A percentile compares a stretch with the other conserved stretches of the same genome.
phyloP scores from a whole-genome alignment of 2,797 vertebrate species.

The Uromys caudimaculatus region DNA sequence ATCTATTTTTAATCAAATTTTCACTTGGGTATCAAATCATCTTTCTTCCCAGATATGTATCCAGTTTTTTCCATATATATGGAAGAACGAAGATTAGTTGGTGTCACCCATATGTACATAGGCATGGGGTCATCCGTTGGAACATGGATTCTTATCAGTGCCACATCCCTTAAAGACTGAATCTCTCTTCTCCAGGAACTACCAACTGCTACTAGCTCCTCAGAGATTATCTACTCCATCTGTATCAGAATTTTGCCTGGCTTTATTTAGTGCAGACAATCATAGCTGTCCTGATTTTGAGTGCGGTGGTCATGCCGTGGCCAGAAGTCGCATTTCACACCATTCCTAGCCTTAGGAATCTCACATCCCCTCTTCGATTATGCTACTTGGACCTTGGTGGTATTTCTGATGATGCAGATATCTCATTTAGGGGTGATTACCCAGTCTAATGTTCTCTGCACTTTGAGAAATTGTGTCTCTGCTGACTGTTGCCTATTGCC shows the following conservation, averaged over 20 bases:
- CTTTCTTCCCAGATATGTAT: neutral
- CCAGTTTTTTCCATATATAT: neutral
- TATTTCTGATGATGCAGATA: neutral
- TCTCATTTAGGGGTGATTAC: neutral
- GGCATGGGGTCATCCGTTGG: neutral
- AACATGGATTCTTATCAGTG: neutral
- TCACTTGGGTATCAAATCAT: neutral
- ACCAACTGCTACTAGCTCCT: neutral
- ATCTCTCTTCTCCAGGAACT: neutral
- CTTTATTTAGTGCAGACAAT: neutral
- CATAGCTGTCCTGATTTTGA: neutral
- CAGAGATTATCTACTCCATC: neutral
- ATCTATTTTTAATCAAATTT: slow-evolving; percentile 18
- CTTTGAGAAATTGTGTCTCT: neutral
- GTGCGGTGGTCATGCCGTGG: neutral
- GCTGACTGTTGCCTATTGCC: no score
- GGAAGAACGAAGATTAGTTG: no score
- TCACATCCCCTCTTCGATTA: neutral
- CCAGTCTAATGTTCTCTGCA: no score
- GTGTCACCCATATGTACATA: neutral
- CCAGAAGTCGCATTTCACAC: neutral
- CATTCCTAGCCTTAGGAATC: neutral
- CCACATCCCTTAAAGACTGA: neutral
- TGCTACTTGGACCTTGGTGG: neutral
- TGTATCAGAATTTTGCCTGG: neutral